phyloP scores from a whole-genome alignment of 2,888 invertebrate genomes.

The Chesias legatella region DNA sequence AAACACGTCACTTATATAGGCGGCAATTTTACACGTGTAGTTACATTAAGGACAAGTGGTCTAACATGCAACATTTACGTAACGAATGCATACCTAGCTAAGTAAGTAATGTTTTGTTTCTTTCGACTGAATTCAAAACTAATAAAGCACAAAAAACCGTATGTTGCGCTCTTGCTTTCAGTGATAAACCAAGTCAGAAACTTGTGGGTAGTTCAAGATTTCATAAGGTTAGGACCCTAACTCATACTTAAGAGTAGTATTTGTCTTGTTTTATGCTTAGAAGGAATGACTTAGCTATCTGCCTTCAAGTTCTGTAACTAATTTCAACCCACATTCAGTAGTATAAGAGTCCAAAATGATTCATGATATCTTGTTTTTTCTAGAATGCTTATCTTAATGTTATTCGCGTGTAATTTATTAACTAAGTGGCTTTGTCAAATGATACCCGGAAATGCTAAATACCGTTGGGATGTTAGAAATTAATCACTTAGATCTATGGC shows the following conservation, averaged over 20 bases:
- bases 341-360: conserved; percentile 59
- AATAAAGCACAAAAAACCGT: no score
- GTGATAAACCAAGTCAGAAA: no score
- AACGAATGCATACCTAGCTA: no score
- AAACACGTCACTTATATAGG: no score
- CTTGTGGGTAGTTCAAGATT: no score
- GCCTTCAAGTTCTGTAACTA: neutral
- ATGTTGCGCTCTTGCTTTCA: no score
- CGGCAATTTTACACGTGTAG: no score
- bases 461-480: conserved; percentile 26
- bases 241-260: neutral
- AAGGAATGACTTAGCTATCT: conserved; percentile 6
- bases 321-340: conserved; percentile 58
- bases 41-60: no score
- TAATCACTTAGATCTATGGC: conserved; percentile 7
- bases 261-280: neutral
- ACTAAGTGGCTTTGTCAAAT: conserved; percentile 34
- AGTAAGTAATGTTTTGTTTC: no score
- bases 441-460: conserved; percentile 30
- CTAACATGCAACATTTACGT: no score
- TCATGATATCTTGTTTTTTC: conserved; percentile 46
- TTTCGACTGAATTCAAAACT: no score
- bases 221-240: no score
- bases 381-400: conserved; percentile 62
- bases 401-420: conserved; percentile 41